phyloP scores from a whole-genome alignment of 2,888 invertebrate genomes.

The Arge pagana region DNA sequence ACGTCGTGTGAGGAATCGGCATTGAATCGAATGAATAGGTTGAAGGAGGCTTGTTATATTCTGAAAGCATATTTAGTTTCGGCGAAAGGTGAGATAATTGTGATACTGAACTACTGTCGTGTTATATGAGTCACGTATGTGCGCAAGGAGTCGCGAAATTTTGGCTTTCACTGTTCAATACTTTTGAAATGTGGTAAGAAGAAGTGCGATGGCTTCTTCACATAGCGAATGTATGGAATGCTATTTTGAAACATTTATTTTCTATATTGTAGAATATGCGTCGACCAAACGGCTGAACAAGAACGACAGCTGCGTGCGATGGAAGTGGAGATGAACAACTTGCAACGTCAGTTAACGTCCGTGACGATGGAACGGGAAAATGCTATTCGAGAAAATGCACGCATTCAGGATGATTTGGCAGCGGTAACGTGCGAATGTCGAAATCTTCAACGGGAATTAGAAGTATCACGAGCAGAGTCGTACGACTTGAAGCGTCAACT shows the following conservation, averaged over 20 bases:
- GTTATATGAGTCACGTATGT: no score
- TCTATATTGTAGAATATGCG: conserved; percentile 42
- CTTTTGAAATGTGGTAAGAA: no score
- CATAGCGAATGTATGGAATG: no score
- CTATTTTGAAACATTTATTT: not conserved
- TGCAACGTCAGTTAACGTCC: conserved; percentile 66
- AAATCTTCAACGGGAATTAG: conserved; percentile 69
- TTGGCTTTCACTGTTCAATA: no score
- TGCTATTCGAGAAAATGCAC: conserved; percentile 70
- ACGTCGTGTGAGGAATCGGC: no score
- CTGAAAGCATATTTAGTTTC: no score
- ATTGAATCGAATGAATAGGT: no score
- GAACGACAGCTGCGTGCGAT: conserved; percentile 47
- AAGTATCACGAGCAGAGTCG: conserved; percentile 72
- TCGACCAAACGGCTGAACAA: conserved; percentile 49
- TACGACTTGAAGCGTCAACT: conserved; percentile 75
- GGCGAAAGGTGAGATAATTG: no score
- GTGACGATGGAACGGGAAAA: conserved; percentile 64
- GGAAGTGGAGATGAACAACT: conserved; percentile 61
- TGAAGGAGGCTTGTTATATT: no score
- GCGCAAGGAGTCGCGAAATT: no score
- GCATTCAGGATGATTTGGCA: conserved; percentile 74
- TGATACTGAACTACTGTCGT: no score
- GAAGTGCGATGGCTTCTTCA: no score
- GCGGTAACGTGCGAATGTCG: conserved; percentile 67